phyloP scores from a whole-genome alignment of 2,797 vertebrate species.

The Tinamus major region DNA sequence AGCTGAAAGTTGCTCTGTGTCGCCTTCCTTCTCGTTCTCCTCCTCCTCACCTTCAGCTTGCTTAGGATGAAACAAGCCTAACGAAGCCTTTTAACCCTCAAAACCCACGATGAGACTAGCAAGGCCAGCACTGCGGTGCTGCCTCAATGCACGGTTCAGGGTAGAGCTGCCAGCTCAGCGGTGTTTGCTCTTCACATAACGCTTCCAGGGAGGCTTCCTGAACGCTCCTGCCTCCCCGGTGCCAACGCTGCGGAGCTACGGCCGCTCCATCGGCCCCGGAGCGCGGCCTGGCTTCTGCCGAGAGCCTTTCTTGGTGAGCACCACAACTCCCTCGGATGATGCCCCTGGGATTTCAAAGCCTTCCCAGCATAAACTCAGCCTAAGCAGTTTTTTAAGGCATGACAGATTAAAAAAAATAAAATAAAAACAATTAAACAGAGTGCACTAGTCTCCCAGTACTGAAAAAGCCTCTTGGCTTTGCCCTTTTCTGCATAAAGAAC shows the following conservation, averaged over 20 bases:
- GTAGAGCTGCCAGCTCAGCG: not conserved
- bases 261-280: not conserved
- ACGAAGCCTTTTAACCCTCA: not conserved
- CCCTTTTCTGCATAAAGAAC: not conserved
- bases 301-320: not conserved
- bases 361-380: not conserved
- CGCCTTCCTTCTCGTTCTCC: not conserved
- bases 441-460: not conserved
- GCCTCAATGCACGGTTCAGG: not conserved
- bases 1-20: not conserved
- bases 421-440: not conserved
- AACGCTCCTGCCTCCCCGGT: accelerated
- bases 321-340: not conserved
- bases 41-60: not conserved
- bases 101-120: accelerated
- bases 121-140: not conserved
- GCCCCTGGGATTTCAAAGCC: not conserved
- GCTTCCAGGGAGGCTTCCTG: not conserved
- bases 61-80: not conserved
- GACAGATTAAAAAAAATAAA: not conserved
- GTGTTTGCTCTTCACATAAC: not conserved
- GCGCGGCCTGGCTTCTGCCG: not conserved
- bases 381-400: not conserved
- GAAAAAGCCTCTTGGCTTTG: not conserved
- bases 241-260: not conserved